phyloP scores from a whole-genome alignment of 2,113 vertebrate species.

The Ceratotherium simum region DNA sequence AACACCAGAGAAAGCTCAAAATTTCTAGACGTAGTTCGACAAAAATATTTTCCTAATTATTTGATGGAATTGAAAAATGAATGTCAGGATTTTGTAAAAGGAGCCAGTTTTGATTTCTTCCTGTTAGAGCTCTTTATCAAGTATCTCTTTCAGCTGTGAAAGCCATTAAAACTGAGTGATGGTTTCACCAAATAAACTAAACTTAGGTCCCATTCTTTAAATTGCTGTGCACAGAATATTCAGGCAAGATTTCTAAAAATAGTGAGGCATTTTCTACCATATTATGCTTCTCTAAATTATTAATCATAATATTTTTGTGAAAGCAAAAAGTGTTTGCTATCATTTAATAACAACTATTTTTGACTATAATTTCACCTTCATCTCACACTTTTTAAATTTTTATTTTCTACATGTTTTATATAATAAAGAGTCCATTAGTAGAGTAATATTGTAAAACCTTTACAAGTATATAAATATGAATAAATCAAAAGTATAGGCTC shows the following conservation, averaged over 20 bases:
- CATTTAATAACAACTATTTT: neutral
- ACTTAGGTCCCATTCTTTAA: neutral
- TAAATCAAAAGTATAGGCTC: neutral
- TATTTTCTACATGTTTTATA: neutral
- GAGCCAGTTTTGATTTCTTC: neutral
- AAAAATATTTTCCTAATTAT: neutral
- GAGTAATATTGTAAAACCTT: neutral
- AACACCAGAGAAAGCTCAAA: neutral
- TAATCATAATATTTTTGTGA: neutral
- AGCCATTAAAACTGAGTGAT: neutral
- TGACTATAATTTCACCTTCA: constrained; percentile 15
- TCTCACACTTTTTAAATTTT: neutral
- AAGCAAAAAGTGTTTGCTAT: neutral
- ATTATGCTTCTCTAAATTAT: neutral
- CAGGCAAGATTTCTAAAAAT: neutral
- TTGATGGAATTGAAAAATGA: neutral
- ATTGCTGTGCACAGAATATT: neutral
- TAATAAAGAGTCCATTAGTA: neutral
- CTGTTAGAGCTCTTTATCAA: neutral
- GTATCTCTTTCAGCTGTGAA: neutral
- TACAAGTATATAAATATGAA: neutral
- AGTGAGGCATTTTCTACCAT: neutral
- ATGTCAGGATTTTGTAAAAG: neutral
- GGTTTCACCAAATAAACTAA: neutral
- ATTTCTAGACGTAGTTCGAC: neutral